These are phyloP conservation scores for Caenorhabditis briggsae DNA, from an alignment of 1,140 invertebrate genomes.

Conservation along the genomic window DNA sequence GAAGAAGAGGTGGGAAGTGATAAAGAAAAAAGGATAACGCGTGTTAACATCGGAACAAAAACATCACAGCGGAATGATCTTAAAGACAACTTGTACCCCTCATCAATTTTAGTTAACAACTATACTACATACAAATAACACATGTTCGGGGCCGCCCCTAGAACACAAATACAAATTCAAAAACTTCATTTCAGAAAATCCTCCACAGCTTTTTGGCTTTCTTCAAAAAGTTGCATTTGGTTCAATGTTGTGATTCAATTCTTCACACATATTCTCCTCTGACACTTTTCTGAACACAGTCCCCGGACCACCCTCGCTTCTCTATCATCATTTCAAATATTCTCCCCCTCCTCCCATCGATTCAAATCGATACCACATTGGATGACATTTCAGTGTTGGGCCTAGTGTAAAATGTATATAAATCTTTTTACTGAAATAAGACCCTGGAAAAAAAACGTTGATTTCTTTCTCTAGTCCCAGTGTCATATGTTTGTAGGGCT, in stretches of 20 bases:
- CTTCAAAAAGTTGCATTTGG: slow-evolving; percentile 40
- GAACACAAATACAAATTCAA: too few species aligned
- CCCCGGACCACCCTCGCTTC: neutral
- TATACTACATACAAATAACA: slow-evolving; percentile 31
- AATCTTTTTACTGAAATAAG: slow-evolving; percentile 37
- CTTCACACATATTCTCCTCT: slow-evolving; percentile 7
- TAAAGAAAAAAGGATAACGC: slow-evolving; percentile 4
- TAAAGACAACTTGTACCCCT: neutral
- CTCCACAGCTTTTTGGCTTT: too few species aligned
- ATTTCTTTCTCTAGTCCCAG: neutral
- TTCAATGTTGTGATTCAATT: slow-evolving; percentile 25
- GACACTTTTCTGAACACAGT: slow-evolving; percentile 16
- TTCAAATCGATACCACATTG: slow-evolving; percentile 54
- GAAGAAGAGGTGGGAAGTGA: neutral
- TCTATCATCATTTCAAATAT: slow-evolving; percentile 2
- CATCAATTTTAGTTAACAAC: slow-evolving; percentile 43
- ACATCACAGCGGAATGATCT: neutral
- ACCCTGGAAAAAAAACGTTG: neutral
- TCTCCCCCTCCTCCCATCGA: neutral
- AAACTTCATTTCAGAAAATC: too few species aligned
- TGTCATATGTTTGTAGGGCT: slow-evolving; percentile 23
- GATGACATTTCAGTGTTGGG: slow-evolving; percentile 37
- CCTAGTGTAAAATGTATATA: slow-evolving; percentile 43
- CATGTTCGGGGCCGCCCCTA: neutral
- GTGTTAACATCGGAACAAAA: neutral